These are phyloP conservation scores for Cryptotermes secundus DNA, from an alignment of 1,140 invertebrate species.

Conservation along the genomic window DNA sequence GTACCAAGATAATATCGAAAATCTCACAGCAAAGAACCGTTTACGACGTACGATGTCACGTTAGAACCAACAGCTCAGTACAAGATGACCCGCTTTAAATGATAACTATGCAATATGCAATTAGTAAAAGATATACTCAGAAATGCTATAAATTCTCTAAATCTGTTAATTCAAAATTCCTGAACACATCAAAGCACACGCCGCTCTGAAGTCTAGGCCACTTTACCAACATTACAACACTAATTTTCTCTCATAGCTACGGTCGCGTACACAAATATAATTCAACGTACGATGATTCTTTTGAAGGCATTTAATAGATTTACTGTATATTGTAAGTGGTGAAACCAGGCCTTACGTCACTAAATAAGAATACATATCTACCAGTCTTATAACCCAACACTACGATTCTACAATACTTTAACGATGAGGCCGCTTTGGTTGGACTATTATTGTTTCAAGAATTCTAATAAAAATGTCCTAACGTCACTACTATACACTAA, in stretches of 20 bases:
- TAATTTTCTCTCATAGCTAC: not conserved
- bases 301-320: not conserved
- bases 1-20: not conserved
- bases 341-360: not conserved
- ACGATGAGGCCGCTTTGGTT: conserved; percentile 31
- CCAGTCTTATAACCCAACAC: conserved; percentile 14
- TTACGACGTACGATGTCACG: not conserved
- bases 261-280: not conserved
- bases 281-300: not conserved
- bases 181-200: not conserved
- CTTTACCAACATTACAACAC: not conserved
- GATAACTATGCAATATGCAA: not conserved
- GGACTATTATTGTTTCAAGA: conserved; percentile 12
- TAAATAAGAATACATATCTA: not conserved
- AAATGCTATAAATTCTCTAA: not conserved
- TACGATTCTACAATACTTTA: not conserved
- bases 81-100: not conserved
- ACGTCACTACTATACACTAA: not conserved
- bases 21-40: not conserved
- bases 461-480: not conserved
- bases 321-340: not conserved
- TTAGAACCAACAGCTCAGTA: not conserved
- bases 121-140: not conserved
- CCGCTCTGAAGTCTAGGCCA: not conserved
- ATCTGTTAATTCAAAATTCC: not conserved